Evolutionary conservation across 2,797 vertebrate genomes (phyloP).

Genomic region (Prunella strophiata): DNA sequence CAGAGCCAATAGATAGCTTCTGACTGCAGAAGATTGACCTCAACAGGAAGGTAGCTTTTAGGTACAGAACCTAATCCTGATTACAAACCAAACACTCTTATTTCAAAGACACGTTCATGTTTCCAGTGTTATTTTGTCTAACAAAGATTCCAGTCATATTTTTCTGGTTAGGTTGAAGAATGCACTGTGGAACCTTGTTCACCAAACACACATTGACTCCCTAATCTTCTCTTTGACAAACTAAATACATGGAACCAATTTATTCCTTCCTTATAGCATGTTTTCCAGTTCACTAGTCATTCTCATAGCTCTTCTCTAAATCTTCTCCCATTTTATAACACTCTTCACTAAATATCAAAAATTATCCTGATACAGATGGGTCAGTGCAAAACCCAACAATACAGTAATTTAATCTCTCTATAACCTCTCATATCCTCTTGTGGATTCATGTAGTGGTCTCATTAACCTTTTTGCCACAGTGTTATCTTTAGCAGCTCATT

Average conservation of each 20-base stretch:
- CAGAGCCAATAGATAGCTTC: neutral
- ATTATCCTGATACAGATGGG: neutral
- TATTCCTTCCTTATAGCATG: neutral
- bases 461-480: slow-evolving; percentile 58
- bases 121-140: neutral
- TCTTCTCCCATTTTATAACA: neutral
- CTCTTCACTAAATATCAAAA: slow-evolving; percentile 26
- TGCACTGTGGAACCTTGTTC: neutral
- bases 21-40: neutral
- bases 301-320: slow-evolving; percentile 17
- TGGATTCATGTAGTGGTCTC: slow-evolving; percentile 44
- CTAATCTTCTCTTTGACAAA: neutral
- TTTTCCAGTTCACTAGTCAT: slow-evolving; percentile 23
- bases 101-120: neutral
- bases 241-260: neutral
- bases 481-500: slow-evolving; percentile 64
- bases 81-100: neutral
- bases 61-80: neutral
- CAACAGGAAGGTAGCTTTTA: neutral
- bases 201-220: neutral
- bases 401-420: slow-evolving; percentile 29
- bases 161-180: neutral
- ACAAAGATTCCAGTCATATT: neutral
- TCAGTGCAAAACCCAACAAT: slow-evolving; percentile 36
- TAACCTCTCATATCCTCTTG: slow-evolving; percentile 19